These are phyloP conservation scores for Pelobates cultripes DNA, from an alignment of 2,797 vertebrate species.

Conservation along the genomic window DNA sequence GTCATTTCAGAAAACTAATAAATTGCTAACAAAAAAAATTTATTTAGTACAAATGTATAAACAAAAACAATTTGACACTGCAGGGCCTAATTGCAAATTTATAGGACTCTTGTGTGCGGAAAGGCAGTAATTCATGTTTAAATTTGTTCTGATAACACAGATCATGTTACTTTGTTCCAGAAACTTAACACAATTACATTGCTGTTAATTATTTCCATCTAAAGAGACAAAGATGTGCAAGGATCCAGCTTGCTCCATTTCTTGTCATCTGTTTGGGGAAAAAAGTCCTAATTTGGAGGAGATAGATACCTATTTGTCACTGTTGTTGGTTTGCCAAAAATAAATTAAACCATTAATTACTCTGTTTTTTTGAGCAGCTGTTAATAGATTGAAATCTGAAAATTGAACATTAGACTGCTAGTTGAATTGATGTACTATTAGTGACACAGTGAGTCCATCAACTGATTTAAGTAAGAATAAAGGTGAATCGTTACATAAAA, in stretches of 20 bases:
- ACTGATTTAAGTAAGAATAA: conserved; percentile 1
- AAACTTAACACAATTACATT: neutral
- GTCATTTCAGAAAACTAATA: too few species aligned
- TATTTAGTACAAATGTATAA: too few species aligned
- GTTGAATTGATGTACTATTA: conserved; percentile 66
- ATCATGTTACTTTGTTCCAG: neutral
- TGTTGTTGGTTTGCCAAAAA: conserved; percentile 76
- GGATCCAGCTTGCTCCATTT: conserved; percentile 58
- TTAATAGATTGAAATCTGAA: conserved; percentile 72
- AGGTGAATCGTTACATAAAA: conserved; percentile 3
- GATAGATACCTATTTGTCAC: conserved; percentile 76
- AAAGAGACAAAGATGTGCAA: conserved; percentile 59
- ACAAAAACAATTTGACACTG: too few species aligned
- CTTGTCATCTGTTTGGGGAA: conserved; percentile 71
- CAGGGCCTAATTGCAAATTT: conserved; percentile 7
- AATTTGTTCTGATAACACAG: neutral
- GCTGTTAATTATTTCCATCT: conserved; percentile 63
- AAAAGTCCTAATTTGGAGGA: conserved; percentile 79
- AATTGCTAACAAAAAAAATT: too few species aligned
- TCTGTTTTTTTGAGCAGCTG: conserved; percentile 76
- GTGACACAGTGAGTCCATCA: conserved; percentile 5
- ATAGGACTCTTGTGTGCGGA: conserved; percentile 6
- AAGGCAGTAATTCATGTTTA: neutral
- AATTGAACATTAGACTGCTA: conserved; percentile 69
- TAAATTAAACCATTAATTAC: conserved; percentile 83